Evolutionary conservation across 53 echinoderm and acorn worm genomes (phyloP), one percentile per base, ranked within the genome.

Genomic region (Henricia sp.): DNA sequence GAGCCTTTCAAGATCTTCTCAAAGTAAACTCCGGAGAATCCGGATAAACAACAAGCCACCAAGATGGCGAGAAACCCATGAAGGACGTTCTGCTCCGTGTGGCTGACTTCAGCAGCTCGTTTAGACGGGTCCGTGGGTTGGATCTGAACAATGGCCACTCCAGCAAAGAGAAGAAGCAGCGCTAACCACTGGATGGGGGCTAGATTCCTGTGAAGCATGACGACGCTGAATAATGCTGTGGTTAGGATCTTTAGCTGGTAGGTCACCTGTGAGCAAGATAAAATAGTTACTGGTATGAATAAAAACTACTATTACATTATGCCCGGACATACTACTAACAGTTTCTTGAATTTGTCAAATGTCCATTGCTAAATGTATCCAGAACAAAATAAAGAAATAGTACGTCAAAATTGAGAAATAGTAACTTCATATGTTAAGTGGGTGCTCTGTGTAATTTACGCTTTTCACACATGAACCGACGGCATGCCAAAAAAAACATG

Each of bases 1-100:
- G 91, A 89, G 28, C 93, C 93, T 65, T 96, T 96, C 36, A 96
- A 82, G 70, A 96, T 93, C 70, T 96, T 96, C 83, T 96, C 96
- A 67, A 96, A 96, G 83, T 96, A 96, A 37, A 96, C 96, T 10
- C 96, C 93, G 35, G 93, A 91, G 50, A 96, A 96, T 0, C 96
- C 96, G 4, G 96, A 96, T 17, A 90, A 91, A 23, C 93, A 37
- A 78, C 93, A 96, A 19, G 96, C 93, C 2, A 85, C 28, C 20
- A 96, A 58, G 60, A 96, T 88, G 3, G 96, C 96, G 2, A 87
- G 34, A 52, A 93, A 83, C 9, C 93, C 96, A 1, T 62, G 60
- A 27, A 85, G n/a, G 8, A 90, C 85, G 44, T 70, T 72, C 60
- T 96, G 96, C 1, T 84, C 77, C 17, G 85, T 84, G 53, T 77